Percentiles rank a stretch among this genome's conserved stretches.
Evolutionary conservation across 2,797 vertebrate species (phyloP).

Genomic region (Arrhamphus sclerolepis): DNA sequence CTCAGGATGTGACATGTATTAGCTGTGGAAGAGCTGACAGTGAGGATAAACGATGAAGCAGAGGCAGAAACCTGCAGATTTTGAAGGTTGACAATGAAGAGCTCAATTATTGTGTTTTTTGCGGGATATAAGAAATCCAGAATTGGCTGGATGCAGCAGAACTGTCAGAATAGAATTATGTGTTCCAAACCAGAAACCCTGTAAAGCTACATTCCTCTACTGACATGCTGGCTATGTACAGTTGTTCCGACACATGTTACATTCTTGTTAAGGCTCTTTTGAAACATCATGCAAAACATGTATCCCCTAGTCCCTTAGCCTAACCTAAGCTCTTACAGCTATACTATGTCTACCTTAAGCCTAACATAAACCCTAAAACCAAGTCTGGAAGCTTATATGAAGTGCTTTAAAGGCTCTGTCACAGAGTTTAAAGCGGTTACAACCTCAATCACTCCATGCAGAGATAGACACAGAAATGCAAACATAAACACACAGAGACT

Average conservation of each 20-base stretch:
- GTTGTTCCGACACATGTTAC: slow-evolving; percentile 42
- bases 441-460: background rate
- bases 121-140: slow-evolving; percentile 28
- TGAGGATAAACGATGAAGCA: slow-evolving; percentile 46
- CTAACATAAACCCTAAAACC: background rate
- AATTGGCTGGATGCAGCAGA: slow-evolving; percentile 10
- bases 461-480: slow-evolving; percentile 4
- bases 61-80: slow-evolving; percentile 20
- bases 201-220: slow-evolving; percentile 29
- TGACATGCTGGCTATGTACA: slow-evolving; percentile 68
- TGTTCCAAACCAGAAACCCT: slow-evolving; percentile 38
- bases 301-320: background rate
- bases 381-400: too few species aligned
- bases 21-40: slow-evolving; percentile 56
- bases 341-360: too few species aligned
- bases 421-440: too few species aligned
- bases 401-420: too few species aligned
- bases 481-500: slow-evolving; percentile 11
- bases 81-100: slow-evolving; percentile 27
- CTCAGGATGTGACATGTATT: slow-evolving; percentile 55
- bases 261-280: background rate
- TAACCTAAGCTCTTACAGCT: too few species aligned
- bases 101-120: background rate
- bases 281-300: background rate
- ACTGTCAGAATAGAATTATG: slow-evolving; percentile 9